These are phyloP conservation scores for Labrus mixtus DNA, from an alignment of 2,113 vertebrate genomes.

Conservation along the genomic window DNA sequence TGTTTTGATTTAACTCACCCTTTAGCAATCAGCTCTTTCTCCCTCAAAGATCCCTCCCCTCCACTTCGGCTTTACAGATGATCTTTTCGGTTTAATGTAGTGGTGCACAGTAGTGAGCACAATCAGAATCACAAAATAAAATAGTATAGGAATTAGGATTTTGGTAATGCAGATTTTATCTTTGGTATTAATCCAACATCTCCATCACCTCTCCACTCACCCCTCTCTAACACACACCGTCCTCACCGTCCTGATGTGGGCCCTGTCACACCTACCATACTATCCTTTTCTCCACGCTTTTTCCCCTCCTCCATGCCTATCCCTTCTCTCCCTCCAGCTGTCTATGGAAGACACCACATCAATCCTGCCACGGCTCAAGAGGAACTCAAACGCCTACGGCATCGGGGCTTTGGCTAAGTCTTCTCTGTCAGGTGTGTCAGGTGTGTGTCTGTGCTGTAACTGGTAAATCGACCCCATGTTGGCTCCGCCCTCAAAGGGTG, in stretches of 20 bases:
- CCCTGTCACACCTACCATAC: slow-evolving; percentile 71
- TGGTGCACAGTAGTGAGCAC: slow-evolving; percentile 67
- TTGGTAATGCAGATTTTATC: slow-evolving; percentile 45
- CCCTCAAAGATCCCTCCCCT: slow-evolving; percentile 28
- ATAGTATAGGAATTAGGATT: slow-evolving; percentile 14
- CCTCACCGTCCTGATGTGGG: slow-evolving; percentile 62
- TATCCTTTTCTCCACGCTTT: slow-evolving; percentile 58
- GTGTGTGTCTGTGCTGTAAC: slow-evolving; percentile 88
- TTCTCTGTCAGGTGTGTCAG: slow-evolving; percentile 97
- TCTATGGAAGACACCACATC: slow-evolving; percentile 99
- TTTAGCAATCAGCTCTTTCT: slow-evolving; percentile 48
- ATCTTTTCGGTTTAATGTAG: slow-evolving; percentile 51
- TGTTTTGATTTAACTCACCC: slow-evolving; percentile 68
- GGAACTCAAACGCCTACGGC: slow-evolving; percentile 96
- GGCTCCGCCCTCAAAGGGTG: slow-evolving; percentile 71
- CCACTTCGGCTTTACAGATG: slow-evolving; percentile 51
- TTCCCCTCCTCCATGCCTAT: slow-evolving; percentile 67
- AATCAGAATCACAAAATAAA: slow-evolving; percentile 38
- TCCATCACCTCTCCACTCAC: slow-evolving; percentile 79
- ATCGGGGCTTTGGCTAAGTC: slow-evolving; percentile 99
- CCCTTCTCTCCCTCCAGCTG: slow-evolving; percentile 86
- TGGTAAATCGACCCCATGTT: slow-evolving; percentile 87
- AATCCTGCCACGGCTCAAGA: slow-evolving; percentile 97
- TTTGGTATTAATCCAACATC: slow-evolving; percentile 79
- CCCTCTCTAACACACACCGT: slow-evolving; percentile 60